phyloP scores from a whole-genome alignment of 2,797 vertebrate species.

The Gymnothorax javanicus region DNA sequence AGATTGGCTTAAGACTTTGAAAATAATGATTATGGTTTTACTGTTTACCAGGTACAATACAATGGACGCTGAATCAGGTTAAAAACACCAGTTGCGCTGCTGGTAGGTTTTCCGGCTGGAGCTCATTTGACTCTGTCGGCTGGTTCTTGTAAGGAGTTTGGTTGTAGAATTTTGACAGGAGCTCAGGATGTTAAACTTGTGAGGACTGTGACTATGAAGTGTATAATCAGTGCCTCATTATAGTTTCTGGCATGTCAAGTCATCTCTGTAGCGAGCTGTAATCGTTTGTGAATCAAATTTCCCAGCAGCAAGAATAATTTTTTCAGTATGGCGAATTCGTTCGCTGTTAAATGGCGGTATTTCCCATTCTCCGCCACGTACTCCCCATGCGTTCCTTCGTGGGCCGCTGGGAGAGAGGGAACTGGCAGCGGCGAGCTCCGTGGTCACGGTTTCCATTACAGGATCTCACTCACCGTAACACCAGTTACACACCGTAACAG shows the following conservation, averaged over 20 bases:
- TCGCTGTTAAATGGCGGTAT: not conserved
- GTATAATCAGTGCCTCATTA: constrained; percentile 21
- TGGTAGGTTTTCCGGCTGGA: too few relatives aligned
- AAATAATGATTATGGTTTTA: too few relatives aligned
- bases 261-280: not conserved
- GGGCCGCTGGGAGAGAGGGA: constrained; percentile 23
- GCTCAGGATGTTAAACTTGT: not conserved
- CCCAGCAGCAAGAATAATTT: constrained; percentile 20
- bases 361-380: constrained; percentile 29
- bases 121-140: too few relatives aligned
- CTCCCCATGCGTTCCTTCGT: constrained; percentile 17
- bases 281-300: constrained; percentile 3
- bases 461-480: constrained; percentile 46
- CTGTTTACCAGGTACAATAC: too few relatives aligned
- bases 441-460: constrained; percentile 55
- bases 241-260: constrained; percentile 30
- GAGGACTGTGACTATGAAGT: not conserved
- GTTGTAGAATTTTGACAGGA: too few relatives aligned
- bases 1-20: constrained; percentile 17
- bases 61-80: too few relatives aligned
- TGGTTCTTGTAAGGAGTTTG: too few relatives aligned
- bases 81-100: too few relatives aligned
- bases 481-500: constrained; percentile 39
- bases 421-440: constrained; percentile 48
- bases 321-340: not conserved